These are phyloP conservation scores for Coracias cyanogaster DNA, from an alignment of 2,797 vertebrate genomes.

Conservation along the genomic window DNA sequence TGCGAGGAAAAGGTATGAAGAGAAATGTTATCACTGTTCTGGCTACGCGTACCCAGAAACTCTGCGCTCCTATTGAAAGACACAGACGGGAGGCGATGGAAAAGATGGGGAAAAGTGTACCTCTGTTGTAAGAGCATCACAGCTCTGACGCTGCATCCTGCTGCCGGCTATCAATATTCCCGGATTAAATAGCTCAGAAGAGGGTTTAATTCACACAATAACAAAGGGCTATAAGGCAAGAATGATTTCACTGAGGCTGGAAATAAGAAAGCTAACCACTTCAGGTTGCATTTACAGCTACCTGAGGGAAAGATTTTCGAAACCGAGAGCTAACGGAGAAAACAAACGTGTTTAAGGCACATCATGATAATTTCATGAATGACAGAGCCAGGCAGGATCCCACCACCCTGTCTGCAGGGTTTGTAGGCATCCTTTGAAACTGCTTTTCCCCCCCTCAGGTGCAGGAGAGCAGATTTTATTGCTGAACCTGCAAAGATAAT, in stretches of 20 bases:
- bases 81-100: neutral
- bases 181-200: neutral
- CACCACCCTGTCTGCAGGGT: neutral
- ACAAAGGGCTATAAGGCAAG: neutral
- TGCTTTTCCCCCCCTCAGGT: neutral
- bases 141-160: fast-evolving
- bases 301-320: neutral
- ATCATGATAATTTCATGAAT: neutral
- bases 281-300: neutral
- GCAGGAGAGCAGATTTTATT: neutral
- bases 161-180: neutral
- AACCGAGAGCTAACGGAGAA: neutral
- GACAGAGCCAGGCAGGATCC: neutral
- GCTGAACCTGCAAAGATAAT: neutral
- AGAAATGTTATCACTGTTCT: neutral
- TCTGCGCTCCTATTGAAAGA: neutral
- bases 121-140: neutral
- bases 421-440: neutral
- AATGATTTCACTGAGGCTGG: neutral
- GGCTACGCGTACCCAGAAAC: neutral
- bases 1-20: neutral
- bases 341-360: neutral
- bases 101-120: neutral
- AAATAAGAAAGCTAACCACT: neutral
- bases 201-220: neutral